phyloP scores from a whole-genome alignment of 2,113 vertebrate genomes.

The Pollachius pollachius region DNA sequence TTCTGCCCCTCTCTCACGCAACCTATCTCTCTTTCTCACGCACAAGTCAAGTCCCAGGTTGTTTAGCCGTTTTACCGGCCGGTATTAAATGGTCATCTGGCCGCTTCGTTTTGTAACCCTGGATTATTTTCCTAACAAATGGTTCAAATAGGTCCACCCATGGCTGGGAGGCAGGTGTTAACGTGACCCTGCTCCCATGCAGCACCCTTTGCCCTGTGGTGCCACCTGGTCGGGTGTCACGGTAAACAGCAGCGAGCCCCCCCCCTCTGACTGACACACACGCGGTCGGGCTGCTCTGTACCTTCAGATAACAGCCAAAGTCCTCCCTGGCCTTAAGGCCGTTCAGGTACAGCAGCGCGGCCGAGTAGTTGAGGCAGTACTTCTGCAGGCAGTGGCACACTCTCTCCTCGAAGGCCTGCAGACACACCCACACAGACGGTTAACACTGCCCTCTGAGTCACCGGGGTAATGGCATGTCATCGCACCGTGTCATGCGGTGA shows the following conservation, averaged over 20 bases:
- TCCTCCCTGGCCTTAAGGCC: conserved; percentile 84
- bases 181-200: too few relatives aligned
- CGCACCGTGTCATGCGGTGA: too few relatives aligned
- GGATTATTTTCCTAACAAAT: too few relatives aligned
- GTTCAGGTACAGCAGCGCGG: conserved; percentile 85
- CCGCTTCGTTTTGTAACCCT: too few relatives aligned
- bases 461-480: too few relatives aligned
- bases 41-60: too few relatives aligned
- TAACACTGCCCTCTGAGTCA: too few relatives aligned
- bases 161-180: too few relatives aligned
- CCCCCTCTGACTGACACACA: conserved; percentile 25
- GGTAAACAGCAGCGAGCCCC: conserved; percentile 20
- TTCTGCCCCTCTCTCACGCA: not conserved
- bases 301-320: conserved; percentile 87
- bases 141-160: too few relatives aligned
- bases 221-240: conserved; percentile 18
- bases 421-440: conserved; percentile 13
- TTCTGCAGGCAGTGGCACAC: conserved; percentile 87
- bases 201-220: conserved; percentile 9
- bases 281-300: conserved; percentile 48
- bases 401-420: conserved; percentile 79
- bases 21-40: too few relatives aligned
- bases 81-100: too few relatives aligned
- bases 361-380: conserved; percentile 89
- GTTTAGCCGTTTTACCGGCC: too few relatives aligned